A percentile compares a stretch with the other conserved stretches of the same genome.
phyloP scores from a whole-genome alignment of 2,888 invertebrate species.

The Monochamus alternatus region DNA sequence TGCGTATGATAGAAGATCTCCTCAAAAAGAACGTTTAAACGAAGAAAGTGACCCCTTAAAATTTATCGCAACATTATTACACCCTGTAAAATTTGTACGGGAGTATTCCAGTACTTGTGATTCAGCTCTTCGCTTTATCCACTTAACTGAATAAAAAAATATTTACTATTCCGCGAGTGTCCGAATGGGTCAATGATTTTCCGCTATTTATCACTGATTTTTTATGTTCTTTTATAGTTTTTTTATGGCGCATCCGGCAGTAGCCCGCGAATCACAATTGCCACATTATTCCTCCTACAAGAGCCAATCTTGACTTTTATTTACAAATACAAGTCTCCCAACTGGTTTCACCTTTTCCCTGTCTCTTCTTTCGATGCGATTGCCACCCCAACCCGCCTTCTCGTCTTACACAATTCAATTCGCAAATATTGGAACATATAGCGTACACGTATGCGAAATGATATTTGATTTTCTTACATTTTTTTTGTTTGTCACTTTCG shows the following conservation, averaged over 20 bases:
- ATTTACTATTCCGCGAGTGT: constrained; percentile 4
- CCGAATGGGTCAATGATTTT: constrained; percentile 19
- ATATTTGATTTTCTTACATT: neutral
- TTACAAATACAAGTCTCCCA: constrained; percentile 15
- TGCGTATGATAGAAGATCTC: too few species aligned
- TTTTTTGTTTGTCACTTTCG: neutral
- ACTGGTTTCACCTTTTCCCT: constrained; percentile 18
- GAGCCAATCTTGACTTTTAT: constrained; percentile 21
- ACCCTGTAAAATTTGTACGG: too few species aligned
- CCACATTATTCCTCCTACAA: constrained; percentile 21
- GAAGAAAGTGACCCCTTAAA: too few species aligned
- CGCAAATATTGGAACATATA: neutral
- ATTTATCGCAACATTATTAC: too few species aligned
- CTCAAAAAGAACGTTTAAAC: too few species aligned
- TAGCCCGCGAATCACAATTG: constrained; percentile 24
- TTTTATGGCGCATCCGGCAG: constrained; percentile 28
- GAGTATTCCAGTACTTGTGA: neutral
- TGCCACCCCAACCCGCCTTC: neutral
- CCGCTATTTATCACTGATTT: constrained; percentile 30
- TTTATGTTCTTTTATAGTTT: constrained; percentile 28
- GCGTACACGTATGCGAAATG: neutral
- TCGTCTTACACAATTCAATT: neutral
- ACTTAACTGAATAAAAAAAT: constrained; percentile 14
- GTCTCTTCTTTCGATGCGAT: neutral
- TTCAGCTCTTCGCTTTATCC: neutral